phyloP scores from a whole-genome alignment of 2,113 vertebrate genomes.

The Octodon degus region DNA sequence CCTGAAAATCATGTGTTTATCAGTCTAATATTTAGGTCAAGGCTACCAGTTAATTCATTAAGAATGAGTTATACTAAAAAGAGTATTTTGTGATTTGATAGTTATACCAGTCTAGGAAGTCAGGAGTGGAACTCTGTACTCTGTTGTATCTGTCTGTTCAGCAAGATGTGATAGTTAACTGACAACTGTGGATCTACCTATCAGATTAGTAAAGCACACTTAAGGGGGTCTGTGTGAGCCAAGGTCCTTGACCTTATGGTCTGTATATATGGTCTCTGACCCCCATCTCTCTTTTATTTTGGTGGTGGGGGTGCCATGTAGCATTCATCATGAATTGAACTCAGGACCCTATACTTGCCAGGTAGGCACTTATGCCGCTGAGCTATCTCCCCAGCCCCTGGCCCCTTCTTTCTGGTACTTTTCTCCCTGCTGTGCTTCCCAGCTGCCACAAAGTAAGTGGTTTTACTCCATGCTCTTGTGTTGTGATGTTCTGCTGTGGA shows the following conservation, averaged over 20 bases:
- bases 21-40: not conserved
- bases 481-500: not conserved
- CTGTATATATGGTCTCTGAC: not conserved
- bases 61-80: constrained; percentile 37
- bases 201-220: not conserved
- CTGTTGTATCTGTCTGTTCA: not conserved
- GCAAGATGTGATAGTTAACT: not conserved
- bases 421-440: not conserved
- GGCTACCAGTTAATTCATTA: constrained; percentile 18
- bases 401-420: not conserved
- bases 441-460: not conserved
- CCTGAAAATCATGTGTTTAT: constrained; percentile 42
- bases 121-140: not conserved
- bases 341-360: too few species aligned
- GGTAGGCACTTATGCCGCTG: too few species aligned
- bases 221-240: not conserved
- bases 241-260: not conserved
- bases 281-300: not conserved
- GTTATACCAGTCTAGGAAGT: constrained; percentile 23
- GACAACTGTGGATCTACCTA: not conserved
- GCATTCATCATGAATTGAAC: too few species aligned
- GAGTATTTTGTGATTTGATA: constrained; percentile 56
- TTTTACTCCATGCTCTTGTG: not conserved
- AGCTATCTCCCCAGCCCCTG: too few species aligned
- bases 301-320: too few species aligned